Evolutionary conservation across 2,797 vertebrate species (phyloP).

Genomic region (Liparis tanakae): DNA sequence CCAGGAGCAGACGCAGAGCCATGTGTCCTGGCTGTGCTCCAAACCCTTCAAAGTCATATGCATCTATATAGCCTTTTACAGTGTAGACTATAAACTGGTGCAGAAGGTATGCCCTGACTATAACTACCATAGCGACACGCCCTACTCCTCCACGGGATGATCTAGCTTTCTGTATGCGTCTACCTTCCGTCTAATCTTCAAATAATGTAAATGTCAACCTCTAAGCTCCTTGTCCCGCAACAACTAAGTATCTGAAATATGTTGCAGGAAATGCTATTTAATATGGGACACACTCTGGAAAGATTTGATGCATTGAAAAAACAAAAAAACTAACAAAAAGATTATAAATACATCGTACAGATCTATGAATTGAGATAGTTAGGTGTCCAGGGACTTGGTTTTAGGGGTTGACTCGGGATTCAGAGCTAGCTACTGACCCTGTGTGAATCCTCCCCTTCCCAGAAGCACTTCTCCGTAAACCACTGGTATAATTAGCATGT

Average conservation of each 20-base stretch:
- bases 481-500: constrained; percentile 73
- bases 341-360: constrained; percentile 14
- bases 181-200: constrained; percentile 41
- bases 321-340: not conserved
- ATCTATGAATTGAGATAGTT: constrained; percentile 38
- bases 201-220: constrained; percentile 59
- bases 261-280: constrained; percentile 19
- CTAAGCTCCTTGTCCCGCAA: constrained; percentile 53
- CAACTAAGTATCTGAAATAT: constrained; percentile 47
- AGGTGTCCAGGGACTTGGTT: constrained; percentile 60
- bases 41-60: constrained; percentile 99
- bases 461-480: constrained; percentile 70
- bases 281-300: constrained; percentile 11
- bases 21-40: constrained; percentile 98
- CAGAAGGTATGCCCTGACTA: constrained; percentile 99
- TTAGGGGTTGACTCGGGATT: constrained; percentile 61
- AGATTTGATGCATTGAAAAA: constrained; percentile 29
- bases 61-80: constrained; percentile 99
- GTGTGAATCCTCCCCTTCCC: constrained; percentile 59
- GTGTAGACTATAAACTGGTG: constrained; percentile 98
- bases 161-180: constrained; percentile 34
- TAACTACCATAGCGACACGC: constrained; percentile 98
- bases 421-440: constrained; percentile 45
- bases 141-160: constrained; percentile 97
- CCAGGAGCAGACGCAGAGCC: constrained; percentile 98